Conservation (phyloP, 2,113 vertebrate genomes). For the Tauraco erythrolophus region DNA sequence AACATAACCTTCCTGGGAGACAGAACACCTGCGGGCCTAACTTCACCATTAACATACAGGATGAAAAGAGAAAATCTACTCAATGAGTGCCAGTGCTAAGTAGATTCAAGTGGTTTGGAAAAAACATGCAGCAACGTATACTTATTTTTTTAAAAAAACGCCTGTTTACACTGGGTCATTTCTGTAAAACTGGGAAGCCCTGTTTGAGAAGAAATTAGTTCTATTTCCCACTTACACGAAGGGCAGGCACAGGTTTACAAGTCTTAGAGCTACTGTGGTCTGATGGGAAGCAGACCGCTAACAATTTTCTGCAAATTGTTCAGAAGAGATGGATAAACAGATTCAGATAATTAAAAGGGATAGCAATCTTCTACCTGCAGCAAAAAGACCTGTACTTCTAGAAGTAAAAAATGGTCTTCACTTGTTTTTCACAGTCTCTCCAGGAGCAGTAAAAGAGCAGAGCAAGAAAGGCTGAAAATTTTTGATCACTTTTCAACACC, state of each 20-base stretch:
- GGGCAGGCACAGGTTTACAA: not conserved
- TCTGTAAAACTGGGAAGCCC: not conserved
- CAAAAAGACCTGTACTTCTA: not conserved
- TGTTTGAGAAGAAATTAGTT: not conserved
- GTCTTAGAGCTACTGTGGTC: not conserved
- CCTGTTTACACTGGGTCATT: not conserved
- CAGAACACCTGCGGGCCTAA: no score
- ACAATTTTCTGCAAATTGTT: not conserved
- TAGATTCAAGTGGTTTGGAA: not conserved
- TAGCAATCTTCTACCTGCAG: not conserved
- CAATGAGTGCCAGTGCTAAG: not conserved
- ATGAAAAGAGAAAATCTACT: not conserved
- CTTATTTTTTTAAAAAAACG: not conserved
- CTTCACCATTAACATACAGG: not conserved
- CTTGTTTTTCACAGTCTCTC: not conserved
- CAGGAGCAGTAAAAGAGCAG: not conserved
- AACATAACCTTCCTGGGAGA: rapidly evolving
- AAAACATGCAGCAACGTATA: not conserved
- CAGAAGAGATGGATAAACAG: not conserved
- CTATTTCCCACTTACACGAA: not conserved
- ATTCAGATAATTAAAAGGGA: not conserved
- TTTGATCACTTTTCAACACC: not conserved
- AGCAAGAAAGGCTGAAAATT: not conserved
- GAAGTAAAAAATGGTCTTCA: not conserved
- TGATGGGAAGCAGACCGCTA: not conserved